A percentile compares a stretch with the other conserved stretches of the same genome.
Conservation (phyloP, 2,888 invertebrate species). For the Quadroppia sp. region DNA sequence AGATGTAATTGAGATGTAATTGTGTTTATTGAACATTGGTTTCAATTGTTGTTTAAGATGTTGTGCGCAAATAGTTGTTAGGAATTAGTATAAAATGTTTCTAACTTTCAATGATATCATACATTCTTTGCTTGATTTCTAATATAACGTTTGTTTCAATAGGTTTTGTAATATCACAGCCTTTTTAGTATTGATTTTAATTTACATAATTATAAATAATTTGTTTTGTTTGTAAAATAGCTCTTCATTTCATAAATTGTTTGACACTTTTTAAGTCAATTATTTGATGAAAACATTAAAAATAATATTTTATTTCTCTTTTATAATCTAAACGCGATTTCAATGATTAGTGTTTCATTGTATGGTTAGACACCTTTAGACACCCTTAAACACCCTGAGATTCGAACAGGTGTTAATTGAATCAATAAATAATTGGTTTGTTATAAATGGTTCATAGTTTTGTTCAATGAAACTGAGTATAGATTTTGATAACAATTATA, state of each 20-base stretch:
- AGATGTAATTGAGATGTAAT: constrained; percentile 25
- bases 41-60: background rate
- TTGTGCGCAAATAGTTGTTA: constrained; percentile 28
- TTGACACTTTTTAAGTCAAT: constrained; percentile 9
- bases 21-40: constrained; percentile 24
- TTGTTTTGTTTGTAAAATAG: constrained; percentile 27
- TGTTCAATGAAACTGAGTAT: background rate
- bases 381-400: background rate
- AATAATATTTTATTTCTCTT: background rate
- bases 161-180: constrained; percentile 34
- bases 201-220: background rate
- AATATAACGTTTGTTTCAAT: constrained; percentile 11
- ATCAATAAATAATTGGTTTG: too few species aligned
- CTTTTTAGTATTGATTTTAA: constrained; percentile 23
- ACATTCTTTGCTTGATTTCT: constrained; percentile 14
- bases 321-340: background rate
- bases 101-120: background rate
- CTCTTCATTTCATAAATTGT: background rate
- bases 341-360: background rate
- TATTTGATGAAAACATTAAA: background rate
- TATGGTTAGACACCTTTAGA: background rate
- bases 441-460: background rate
- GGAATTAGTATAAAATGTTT: constrained; percentile 25
- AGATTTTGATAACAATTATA: background rate
- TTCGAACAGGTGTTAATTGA: too few species aligned